Conservation (phyloP, 2,113 vertebrate species). For the Campylomormyrus numenius region DNA sequence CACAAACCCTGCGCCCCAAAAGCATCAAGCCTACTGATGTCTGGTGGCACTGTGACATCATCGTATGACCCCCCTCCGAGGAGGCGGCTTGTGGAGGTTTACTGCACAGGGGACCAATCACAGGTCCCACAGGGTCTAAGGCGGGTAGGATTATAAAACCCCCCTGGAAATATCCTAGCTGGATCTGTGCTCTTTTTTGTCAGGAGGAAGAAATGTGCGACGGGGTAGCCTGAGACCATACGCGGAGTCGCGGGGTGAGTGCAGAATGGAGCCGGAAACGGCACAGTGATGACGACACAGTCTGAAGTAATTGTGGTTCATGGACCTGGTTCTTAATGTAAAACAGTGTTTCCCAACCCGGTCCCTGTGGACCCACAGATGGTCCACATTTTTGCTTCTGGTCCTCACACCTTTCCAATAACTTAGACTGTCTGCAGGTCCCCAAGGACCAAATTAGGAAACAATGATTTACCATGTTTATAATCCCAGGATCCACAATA, state of each 20-base stretch:
- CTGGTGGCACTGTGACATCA: background rate
- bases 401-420: background rate
- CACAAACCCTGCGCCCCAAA: background rate
- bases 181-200: constrained; percentile 13
- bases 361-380: background rate
- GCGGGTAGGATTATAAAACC: background rate
- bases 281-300: background rate
- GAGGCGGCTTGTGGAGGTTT: background rate
- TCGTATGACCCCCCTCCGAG: background rate
- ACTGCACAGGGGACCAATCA: background rate
- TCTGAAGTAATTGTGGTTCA: background rate
- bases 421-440: background rate
- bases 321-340: background rate
- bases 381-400: background rate
- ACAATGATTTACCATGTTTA: background rate
- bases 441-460: background rate
- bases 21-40: background rate
- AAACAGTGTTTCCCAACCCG: background rate
- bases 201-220: constrained; percentile 66
- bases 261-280: background rate
- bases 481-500: background rate
- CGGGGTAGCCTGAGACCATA: constrained; percentile 60
- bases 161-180: no score
- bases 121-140: background rate
- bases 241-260: constrained; percentile 63